phyloP scores from a whole-genome alignment of 92 coral and sea anemone species.

The Galaxea fascicularis region DNA sequence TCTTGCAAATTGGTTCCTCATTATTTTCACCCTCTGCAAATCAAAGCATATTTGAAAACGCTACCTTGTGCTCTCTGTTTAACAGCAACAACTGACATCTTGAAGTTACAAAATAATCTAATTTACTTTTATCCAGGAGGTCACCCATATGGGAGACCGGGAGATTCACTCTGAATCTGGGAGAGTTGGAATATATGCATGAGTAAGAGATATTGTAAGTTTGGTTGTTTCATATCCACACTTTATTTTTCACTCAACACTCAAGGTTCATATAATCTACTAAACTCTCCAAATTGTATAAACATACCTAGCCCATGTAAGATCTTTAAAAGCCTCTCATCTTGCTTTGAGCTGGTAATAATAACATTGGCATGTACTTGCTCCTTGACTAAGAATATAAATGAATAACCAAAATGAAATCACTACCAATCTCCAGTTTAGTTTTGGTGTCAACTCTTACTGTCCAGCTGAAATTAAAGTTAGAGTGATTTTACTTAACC shows the following conservation, averaged over 20 bases:
- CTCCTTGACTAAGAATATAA: slow-evolving; percentile 69
- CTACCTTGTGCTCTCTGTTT: neutral
- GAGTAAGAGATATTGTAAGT: too few relatives aligned
- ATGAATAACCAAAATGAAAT: neutral
- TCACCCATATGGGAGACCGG: too few relatives aligned
- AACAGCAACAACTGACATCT: neutral
- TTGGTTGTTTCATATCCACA: too few relatives aligned
- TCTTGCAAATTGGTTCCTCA: slow-evolving; percentile 71
- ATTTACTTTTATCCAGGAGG: too few relatives aligned
- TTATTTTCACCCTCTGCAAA: slow-evolving; percentile 80
- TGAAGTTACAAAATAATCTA: neutral
- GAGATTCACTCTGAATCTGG: too few relatives aligned
- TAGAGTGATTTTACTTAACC: too few relatives aligned
- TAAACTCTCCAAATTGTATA: too few relatives aligned
- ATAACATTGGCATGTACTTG: slow-evolving; percentile 87
- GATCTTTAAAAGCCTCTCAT: slow-evolving; percentile 80
- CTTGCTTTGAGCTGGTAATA: slow-evolving; percentile 95
- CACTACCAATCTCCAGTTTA: neutral
- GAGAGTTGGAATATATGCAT: too few relatives aligned
- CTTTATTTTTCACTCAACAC: too few relatives aligned
- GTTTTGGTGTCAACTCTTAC: too few relatives aligned
- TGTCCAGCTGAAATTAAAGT: too few relatives aligned
- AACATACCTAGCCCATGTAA: slow-evolving; percentile 85
- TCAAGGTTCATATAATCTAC: too few relatives aligned
- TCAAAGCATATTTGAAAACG: neutral